phyloP scores from a whole-genome alignment of 2,113 vertebrate genomes.

The Dermatemys mawii region DNA sequence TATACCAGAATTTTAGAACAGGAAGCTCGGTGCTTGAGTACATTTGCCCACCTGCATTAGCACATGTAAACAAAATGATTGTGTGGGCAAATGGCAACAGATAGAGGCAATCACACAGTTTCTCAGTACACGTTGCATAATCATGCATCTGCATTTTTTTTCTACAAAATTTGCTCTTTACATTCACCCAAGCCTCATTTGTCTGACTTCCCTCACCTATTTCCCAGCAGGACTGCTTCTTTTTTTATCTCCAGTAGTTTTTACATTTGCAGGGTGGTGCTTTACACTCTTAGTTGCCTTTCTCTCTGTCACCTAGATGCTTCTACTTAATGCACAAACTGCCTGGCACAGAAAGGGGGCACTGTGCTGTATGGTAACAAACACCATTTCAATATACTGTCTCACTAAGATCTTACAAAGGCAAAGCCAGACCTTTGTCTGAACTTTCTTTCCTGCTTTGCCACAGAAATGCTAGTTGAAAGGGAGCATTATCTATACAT shows the following conservation, averaged over 20 bases:
- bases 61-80: neutral
- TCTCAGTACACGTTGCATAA: neutral
- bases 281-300: neutral
- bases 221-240: neutral
- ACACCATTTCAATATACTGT: neutral
- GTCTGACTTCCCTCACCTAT: accelerated
- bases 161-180: neutral
- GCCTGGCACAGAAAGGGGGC: neutral
- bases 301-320: neutral
- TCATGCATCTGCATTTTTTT: neutral
- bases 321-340: neutral
- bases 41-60: neutral
- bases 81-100: neutral
- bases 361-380: accelerated
- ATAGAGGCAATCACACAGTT: neutral
- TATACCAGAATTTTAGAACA: neutral
- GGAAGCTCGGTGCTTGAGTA: neutral
- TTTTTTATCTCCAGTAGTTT: neutral
- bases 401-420: neutral
- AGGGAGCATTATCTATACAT: neutral
- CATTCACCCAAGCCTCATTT: accelerated
- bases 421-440: neutral
- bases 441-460: neutral
- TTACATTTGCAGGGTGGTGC: neutral
- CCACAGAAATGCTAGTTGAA: neutral